Evolutionary conservation across 53 echinoderm and acorn worm genomes (phyloP).

Genomic region (Apostichopus leukothele): DNA sequence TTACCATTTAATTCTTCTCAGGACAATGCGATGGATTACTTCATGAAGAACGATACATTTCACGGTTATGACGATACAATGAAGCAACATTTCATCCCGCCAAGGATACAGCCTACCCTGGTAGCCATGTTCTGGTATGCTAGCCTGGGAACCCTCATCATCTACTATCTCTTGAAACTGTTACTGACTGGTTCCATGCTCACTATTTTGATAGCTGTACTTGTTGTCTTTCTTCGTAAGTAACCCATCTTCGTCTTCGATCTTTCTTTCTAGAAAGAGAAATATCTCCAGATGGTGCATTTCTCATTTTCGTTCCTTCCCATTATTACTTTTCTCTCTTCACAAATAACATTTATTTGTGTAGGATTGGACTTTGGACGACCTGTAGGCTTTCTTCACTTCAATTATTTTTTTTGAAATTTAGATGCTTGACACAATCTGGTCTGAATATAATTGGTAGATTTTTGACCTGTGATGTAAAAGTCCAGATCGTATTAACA

Average conservation of each 20-base stretch:
- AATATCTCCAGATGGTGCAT: background rate
- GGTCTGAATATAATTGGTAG: too few species aligned
- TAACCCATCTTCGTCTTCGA: background rate
- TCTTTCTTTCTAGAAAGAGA: background rate
- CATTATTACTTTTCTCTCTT: too few species aligned
- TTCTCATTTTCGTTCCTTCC: too few species aligned
- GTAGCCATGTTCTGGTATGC: constrained; percentile 70
- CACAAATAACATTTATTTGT: too few species aligned
- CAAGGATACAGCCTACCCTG: constrained; percentile 55
- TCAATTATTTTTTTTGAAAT: too few species aligned
- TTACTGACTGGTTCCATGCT: constrained; percentile 62
- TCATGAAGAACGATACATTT: constrained; percentile 71
- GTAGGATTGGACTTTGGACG: too few species aligned
- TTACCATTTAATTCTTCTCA: constrained; percentile 30
- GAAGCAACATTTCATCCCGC: constrained; percentile 44
- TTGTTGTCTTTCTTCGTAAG: constrained; percentile 48
- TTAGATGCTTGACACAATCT: too few species aligned
- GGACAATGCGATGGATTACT: constrained; percentile 72
- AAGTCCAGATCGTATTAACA: too few species aligned
- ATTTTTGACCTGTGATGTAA: too few species aligned
- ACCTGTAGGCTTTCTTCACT: too few species aligned
- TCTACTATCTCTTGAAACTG: constrained; percentile 58
- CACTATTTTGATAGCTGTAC: constrained; percentile 14
- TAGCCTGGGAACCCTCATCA: constrained; percentile 55
- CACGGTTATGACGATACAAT: constrained; percentile 60